Conservation (phyloP, 2,888 invertebrate genomes). For the Gastracanthus pulcherrimus region DNA sequence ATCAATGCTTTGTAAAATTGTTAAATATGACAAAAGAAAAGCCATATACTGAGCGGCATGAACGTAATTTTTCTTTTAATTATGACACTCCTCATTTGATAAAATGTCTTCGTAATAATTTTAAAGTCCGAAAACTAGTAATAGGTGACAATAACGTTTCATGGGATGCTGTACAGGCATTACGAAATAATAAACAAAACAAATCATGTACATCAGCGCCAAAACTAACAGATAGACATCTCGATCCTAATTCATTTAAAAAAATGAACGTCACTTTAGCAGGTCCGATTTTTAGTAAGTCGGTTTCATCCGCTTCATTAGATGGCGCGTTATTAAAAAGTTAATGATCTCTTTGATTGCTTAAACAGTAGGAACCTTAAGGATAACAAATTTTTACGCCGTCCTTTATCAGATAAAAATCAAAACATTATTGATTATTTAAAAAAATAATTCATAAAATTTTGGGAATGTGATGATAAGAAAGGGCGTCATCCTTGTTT, state of each 20-base stretch:
- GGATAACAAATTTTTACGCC: slow-evolving; percentile 53
- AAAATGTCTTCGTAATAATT: too few relatives aligned
- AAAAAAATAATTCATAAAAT: slow-evolving; percentile 49
- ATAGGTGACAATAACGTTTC: too few relatives aligned
- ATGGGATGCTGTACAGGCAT: slow-evolving; percentile 54
- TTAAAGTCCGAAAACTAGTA: too few relatives aligned
- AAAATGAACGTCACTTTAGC: slow-evolving; percentile 62
- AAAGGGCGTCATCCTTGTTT: slow-evolving; percentile 60
- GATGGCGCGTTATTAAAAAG: slow-evolving; percentile 53
- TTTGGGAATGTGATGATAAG: slow-evolving; percentile 42
- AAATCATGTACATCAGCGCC: slow-evolving; percentile 58
- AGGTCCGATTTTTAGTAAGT: slow-evolving; percentile 61
- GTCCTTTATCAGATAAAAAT: slow-evolving; percentile 46
- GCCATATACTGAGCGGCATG: too few relatives aligned
- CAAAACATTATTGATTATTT: slow-evolving; percentile 55
- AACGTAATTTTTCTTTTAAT: too few relatives aligned
- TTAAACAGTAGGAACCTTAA: slow-evolving; percentile 58
- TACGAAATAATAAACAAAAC: slow-evolving; percentile 54
- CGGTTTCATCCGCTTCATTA: slow-evolving; percentile 58
- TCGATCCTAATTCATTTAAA: slow-evolving; percentile 61
- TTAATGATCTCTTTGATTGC: slow-evolving; percentile 62
- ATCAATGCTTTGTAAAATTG: too few relatives aligned
- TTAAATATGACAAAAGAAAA: too few relatives aligned
- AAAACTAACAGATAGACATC: slow-evolving; percentile 61
- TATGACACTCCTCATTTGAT: too few relatives aligned